Evolutionary conservation across 2,113 vertebrate genomes (phyloP), one percentile per base, ranked within the genome.

Genomic region (Campylomormyrus numenius): DNA sequence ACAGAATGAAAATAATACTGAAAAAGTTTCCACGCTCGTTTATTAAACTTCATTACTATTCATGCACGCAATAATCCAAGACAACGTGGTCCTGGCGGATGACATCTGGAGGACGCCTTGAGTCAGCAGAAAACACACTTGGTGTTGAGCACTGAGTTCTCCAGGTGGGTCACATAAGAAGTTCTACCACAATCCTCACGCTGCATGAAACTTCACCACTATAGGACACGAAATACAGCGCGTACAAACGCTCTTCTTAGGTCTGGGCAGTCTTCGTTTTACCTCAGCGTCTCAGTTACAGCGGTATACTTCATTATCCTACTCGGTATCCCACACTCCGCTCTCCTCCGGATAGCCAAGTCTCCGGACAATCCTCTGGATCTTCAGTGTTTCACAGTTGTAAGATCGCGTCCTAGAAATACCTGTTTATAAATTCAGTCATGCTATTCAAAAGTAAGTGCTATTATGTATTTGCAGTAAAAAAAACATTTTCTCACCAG

Each of bases 361-460:
- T 95, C 42, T 92, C 85, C 50, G 95, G 94, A 48, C 96, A 91
- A 2, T 93, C 58, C 39, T 96, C 95, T 13, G 93, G 66, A 27
- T 95, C 89, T 91, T 95, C 95, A 83, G 96, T 93, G 89, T 96
- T 94, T 96, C 95, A 97, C 39, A 97, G 46, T 84, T 94, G 93
- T 90, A 96, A 31, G 2, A 96, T 96, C 50, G 53, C 21, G 6
- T 97, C 96, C 97, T 96, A 56, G 90, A 90, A 89, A 90, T 19
- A 49, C 13, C 15, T 5, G n/a, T 5, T 56, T n/a, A 56, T 19
- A 48, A 35, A 35, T 42, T 31, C 24, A 31, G 24, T 70, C 62
- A 27, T 27, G 1, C 24, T 62, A 27, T 62, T 62, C 2, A 62
- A 27, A 66, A 66, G 58, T 10, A 66, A 27, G 8, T n/a, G 24